Base-by-base conservation (phyloP, 2,888 invertebrate genomes). In the Eupithecia subfuscata region DNA sequence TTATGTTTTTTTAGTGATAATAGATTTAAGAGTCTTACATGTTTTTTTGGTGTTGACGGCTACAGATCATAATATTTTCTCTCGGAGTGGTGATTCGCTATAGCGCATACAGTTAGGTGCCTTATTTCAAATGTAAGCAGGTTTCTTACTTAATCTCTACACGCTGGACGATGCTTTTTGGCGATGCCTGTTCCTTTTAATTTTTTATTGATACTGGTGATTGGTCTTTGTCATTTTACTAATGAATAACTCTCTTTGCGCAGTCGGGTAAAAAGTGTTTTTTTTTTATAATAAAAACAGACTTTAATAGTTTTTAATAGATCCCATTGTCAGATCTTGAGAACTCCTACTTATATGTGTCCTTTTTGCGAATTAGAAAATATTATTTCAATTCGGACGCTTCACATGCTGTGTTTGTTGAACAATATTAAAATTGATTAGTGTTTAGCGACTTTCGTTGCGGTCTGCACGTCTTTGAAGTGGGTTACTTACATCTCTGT, bases 1-100 rank as follows among this genome's bases (percentile, higher is more conserved):
- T 84, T 83, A 84, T 73, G 82, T 83, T 81, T 80, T 78, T 80
- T 82, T 80, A 83, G 81, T 82, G 81, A 83, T 82, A 81, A 48
- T 83, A 83, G 81, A 60, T 30, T 16, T 79, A 83, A 83, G 81
- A 71, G 77, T 60, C 60, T 25, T 60, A 14, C 60, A 60, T 60
- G 60, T 77, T 78, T 81, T 5, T 79, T 79, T 64, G 67, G 76
- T 73, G 67, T 60, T 56, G 37, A 34, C 48, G 43, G 60, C 16
- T 71, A 71, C 30, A 71, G 37, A 76, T 73, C 73, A 67, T 68
- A 68, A 25, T 30, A 69, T 63, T 70, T n/a, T 12, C 7, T 74
- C 71, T 71, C 74, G 25, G 76, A 76, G 76, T 73, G 34, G 25
- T 76, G 37, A 71, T 76, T 37, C n/a, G 43, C 34, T 72, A 60